Evolutionary conservation across 2,797 vertebrate genomes (phyloP), one percentile per base, ranked within the genome.

Genomic region (Echeneis naucrates): DNA sequence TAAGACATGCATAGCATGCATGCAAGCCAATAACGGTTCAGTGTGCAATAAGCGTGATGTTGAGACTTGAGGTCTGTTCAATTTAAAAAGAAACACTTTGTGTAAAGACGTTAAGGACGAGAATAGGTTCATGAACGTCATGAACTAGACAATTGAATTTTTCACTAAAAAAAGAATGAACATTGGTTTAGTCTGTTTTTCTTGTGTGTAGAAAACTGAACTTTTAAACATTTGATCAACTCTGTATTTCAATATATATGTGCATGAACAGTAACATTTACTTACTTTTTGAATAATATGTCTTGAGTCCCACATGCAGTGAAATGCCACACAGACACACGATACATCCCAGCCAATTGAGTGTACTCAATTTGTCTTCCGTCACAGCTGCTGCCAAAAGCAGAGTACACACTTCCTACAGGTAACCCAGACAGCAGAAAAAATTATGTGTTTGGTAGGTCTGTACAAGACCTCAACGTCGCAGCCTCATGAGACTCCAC

Each of bases 331-430:
- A 95, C 17, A 98, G 89, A 88, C 97, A 99, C 50, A 97, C 92
- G 10, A 76, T 94, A 19, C 99, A 99, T 71, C 97, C 98, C 82
- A 98, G 86, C 96, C 97, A 99, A 87, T 98, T 98, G 13, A 98
- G 57, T 0, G 75, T 12, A 45, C 85, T 96, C 90, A 98, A 93
- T 75, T 67, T 92, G 67, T 98, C 97, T 11, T 96, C 98, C 92
- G 97, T 93, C 63, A 99, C 80, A 71, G 74, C 85, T 1, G 95
- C 93, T 1, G 98, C 96, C 40, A 99, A 84, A 65, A 99, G 84
- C 75, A 99, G 87, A 50, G 94, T 96, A 53, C 96, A 98, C 69
- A 98, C 93, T 86, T 99, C 98, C 98, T 98, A 26, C 52, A 72
- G 30, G 52, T 55, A 44, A 8, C 47, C 24, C 2, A 66, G 10